phyloP scores from a whole-genome alignment of 2,888 invertebrate genomes.

The Sesia bembeciformis region DNA sequence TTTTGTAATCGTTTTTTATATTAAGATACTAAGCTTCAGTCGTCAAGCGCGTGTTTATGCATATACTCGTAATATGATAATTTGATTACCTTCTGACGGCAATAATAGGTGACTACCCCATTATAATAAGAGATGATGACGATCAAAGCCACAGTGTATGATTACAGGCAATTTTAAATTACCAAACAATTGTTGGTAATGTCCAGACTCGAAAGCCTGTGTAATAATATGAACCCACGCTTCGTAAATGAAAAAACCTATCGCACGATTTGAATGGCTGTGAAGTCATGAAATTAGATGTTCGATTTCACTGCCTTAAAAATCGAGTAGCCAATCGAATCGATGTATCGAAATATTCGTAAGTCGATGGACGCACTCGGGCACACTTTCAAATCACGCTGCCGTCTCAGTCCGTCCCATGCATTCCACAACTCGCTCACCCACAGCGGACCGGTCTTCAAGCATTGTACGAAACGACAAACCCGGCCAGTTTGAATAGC shows the following conservation, averaged over 20 bases:
- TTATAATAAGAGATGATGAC: constrained; percentile 16
- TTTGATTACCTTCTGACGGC: constrained; percentile 36
- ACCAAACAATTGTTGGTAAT: constrained; percentile 35
- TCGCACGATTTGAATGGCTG: background rate
- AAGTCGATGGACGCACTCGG: constrained; percentile 40
- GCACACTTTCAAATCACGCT: constrained; percentile 63
- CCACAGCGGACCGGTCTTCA: constrained; percentile 70
- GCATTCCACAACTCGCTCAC: constrained; percentile 72
- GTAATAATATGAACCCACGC: background rate
- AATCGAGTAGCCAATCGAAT: constrained; percentile 12
- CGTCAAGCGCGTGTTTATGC: constrained; percentile 24
- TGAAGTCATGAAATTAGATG: background rate
- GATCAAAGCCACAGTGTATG: constrained; percentile 25
- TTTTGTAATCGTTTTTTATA: no score
- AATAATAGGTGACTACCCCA: constrained; percentile 29
- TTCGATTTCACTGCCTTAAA: constrained; percentile 15
- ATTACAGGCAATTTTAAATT: constrained; percentile 46
- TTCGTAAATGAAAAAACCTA: background rate
- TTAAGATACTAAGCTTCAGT: background rate
- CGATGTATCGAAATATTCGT: constrained; percentile 20
- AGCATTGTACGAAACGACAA: constrained; percentile 59
- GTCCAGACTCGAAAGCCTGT: background rate
- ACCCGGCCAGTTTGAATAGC: constrained; percentile 43
- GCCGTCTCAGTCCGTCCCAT: constrained; percentile 52
- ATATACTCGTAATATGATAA: constrained; percentile 46